Conservation (phyloP, 2,113 vertebrate genomes). For the Triplophysa siluroides region DNA sequence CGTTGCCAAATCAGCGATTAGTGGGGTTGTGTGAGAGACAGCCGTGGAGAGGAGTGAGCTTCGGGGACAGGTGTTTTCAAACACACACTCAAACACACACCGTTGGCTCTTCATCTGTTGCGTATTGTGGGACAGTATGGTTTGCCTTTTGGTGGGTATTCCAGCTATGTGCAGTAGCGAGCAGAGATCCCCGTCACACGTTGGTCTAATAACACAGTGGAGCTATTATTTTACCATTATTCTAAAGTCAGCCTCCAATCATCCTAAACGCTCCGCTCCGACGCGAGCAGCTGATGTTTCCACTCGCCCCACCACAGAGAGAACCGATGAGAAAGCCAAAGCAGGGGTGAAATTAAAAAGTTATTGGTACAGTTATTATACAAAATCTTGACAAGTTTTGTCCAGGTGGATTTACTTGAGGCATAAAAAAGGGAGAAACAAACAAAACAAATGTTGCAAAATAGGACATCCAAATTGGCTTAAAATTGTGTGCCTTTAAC, state of each 20-base stretch:
- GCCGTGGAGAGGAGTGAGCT: slow-evolving; percentile 58
- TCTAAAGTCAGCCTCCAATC: slow-evolving; percentile 36
- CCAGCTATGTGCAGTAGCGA: slow-evolving; percentile 42
- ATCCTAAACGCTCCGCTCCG: slow-evolving; percentile 14
- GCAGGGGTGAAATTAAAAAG: no score
- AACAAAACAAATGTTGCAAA: no score
- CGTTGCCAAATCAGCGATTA: slow-evolving; percentile 61
- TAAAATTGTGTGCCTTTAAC: no score
- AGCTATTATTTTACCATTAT: slow-evolving; percentile 44
- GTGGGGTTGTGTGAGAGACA: slow-evolving; percentile 52
- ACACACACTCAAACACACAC: slow-evolving; percentile 33
- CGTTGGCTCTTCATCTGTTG: slow-evolving; percentile 27
- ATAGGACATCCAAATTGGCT: no score
- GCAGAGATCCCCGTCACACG: slow-evolving; percentile 30
- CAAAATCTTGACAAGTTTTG: no score
- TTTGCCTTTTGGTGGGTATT: slow-evolving; percentile 41
- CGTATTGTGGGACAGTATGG: slow-evolving; percentile 15
- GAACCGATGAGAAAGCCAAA: not conserved
- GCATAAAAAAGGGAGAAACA: no score
- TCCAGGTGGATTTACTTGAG: no score
- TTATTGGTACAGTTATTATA: no score
- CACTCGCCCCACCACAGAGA: not conserved
- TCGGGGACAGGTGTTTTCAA: slow-evolving; percentile 54
- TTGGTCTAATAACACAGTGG: slow-evolving; percentile 25
- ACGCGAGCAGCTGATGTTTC: slow-evolving; percentile 21